These are phyloP conservation scores for Chaetodon trifascialis DNA, from an alignment of 2,113 vertebrate species.

Conservation along the genomic window DNA sequence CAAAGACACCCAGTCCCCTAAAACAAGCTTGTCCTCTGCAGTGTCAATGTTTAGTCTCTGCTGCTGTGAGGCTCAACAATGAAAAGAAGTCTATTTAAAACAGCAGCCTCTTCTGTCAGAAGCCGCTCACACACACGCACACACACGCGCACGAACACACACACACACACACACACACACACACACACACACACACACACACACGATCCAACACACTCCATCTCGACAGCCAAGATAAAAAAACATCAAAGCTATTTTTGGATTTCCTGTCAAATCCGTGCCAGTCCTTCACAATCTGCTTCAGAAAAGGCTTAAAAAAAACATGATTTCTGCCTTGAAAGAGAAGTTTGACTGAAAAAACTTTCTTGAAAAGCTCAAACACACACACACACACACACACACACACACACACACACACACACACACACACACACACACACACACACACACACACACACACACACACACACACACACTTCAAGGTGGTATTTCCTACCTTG, in stretches of 20 bases:
- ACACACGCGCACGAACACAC: constrained; percentile 8
- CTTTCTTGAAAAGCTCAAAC: background rate
- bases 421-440: background rate
- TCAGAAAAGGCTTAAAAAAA: background rate
- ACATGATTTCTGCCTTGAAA: background rate
- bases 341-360: constrained; percentile 14
- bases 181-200: constrained; percentile 7
- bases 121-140: background rate
- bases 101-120: constrained; percentile 40
- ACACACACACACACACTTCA: background rate
- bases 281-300: background rate
- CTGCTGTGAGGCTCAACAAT: constrained; percentile 70
- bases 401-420: background rate
- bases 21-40: constrained; percentile 42
- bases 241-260: constrained; percentile 46
- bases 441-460: background rate
- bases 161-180: constrained; percentile 14
- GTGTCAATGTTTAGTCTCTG: constrained; percentile 69
- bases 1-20: constrained; percentile 24
- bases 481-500: constrained; percentile 88
- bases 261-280: constrained; percentile 40
- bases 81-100: constrained; percentile 56
- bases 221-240: constrained; percentile 14
- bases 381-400: background rate
- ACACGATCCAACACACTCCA: background rate